Evolutionary conservation across 2,797 vertebrate genomes (phyloP).

Genomic region (Argya squamiceps): DNA sequence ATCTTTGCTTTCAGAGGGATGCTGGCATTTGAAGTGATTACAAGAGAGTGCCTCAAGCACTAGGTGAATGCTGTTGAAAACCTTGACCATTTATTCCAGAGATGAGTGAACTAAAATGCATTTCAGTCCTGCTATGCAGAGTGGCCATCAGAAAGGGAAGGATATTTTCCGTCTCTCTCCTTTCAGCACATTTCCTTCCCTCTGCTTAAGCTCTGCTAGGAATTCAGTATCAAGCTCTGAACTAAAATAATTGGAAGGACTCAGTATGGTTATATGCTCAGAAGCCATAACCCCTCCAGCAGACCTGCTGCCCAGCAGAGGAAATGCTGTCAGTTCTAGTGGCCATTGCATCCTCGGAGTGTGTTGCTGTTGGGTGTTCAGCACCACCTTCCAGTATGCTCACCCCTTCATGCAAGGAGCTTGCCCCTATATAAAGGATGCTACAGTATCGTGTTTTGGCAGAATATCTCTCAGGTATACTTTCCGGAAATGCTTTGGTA

Average conservation of each 20-base stretch:
- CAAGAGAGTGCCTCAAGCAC: background rate
- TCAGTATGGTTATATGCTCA: background rate
- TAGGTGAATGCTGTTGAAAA: background rate
- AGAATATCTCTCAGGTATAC: background rate
- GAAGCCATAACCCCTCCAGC: background rate
- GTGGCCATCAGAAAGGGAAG: background rate
- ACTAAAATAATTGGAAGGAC: background rate
- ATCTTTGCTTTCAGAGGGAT: background rate
- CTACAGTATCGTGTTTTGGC: background rate
- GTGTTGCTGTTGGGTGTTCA: background rate
- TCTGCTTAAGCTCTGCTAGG: background rate
- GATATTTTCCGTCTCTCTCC: background rate
- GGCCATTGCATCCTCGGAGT: accelerated
- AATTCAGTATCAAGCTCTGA: background rate
- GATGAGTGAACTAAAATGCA: background rate
- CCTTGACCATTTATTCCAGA: background rate
- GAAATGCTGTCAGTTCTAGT: background rate
- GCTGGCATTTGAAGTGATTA: background rate
- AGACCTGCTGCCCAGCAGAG: background rate
- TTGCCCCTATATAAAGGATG: background rate
- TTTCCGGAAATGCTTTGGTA: background rate
- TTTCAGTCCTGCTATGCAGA: background rate
- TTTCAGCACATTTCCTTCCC: background rate
- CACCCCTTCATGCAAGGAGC: background rate
- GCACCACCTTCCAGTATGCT: background rate